Conservation (phyloP, 2,113 vertebrate species). For the Hypomesus transpacificus region DNA sequence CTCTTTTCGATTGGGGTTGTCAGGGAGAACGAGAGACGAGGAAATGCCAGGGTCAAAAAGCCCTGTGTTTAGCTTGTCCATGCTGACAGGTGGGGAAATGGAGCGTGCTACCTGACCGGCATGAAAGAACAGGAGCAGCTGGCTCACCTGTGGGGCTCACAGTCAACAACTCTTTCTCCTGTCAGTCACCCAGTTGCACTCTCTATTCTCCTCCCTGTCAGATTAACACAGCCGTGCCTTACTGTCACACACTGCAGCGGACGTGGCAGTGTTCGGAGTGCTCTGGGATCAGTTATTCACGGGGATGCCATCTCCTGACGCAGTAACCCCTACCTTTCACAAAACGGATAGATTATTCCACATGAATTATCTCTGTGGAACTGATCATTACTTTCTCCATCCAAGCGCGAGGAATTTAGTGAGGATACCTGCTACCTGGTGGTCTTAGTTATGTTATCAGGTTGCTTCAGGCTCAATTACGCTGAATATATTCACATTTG, state of each 20-base stretch:
- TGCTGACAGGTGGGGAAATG: slow-evolving; percentile 69
- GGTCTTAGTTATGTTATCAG: not conserved
- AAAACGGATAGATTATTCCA: not conserved
- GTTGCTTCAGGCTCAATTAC: not conserved
- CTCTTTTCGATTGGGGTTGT: slow-evolving; percentile 60
- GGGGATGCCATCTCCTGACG: not conserved
- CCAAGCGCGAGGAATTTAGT: too few species aligned
- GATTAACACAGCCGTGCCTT: slow-evolving; percentile 18
- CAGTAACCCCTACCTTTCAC: not conserved
- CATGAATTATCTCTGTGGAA: not conserved
- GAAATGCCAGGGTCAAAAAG: slow-evolving; percentile 65
- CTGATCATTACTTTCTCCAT: slow-evolving; percentile 5
- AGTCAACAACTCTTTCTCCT: slow-evolving; percentile 53
- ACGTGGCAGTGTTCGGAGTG: not conserved
- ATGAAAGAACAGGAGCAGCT: slow-evolving; percentile 53
- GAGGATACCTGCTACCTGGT: not conserved
- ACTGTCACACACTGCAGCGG: slow-evolving; percentile 1
- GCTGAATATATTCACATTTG: too few species aligned
- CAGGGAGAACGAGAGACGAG: slow-evolving; percentile 61
- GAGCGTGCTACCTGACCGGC: slow-evolving; percentile 61
- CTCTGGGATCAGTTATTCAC: slow-evolving; percentile 10
- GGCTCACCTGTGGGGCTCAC: slow-evolving; percentile 44
- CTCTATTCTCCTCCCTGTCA: slow-evolving; percentile 12
- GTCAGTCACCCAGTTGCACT: slow-evolving; percentile 48
- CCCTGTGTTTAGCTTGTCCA: slow-evolving; percentile 65